Base-by-base conservation (phyloP, 1,140 invertebrate species). In the Triops cancriformis region DNA sequence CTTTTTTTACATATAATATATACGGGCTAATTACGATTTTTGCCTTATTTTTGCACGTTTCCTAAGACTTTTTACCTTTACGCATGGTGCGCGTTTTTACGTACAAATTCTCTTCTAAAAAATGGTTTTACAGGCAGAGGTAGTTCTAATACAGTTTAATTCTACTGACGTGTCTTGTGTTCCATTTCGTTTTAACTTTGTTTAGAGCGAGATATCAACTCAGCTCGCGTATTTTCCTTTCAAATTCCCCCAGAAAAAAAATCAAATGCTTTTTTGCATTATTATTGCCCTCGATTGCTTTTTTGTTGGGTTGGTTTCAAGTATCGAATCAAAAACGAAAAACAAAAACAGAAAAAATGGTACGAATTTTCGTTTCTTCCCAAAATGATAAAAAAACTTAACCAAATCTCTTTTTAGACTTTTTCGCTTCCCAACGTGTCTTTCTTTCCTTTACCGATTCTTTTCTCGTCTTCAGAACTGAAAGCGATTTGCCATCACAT, bases 401-500 rank as follows among this genome's bases (percentile, higher is more conserved):
- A 37, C 31, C 31, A 37, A 37, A 37, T n/a, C 2, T 37, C 31
- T 37, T 64, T 64, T 64, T 64, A 64, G 51, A 64, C 51, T 64
- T 64, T 64, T 64, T 14, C 18, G 10, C 51, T 14, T 37, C 51
- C 51, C 51, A 64, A 64, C 51, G 14, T 18, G 51, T 64, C 23
- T 64, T 64, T 18, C 51, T 23, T 64, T 10, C 51, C 51, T 6
- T 1, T 64, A n/a, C 51, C 51, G 51, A 64, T 64, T 64, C 51
- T 18, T 64, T 64, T 64, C 51, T 64, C 51, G 51, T 64, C 51
- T 64, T 64, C 51, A 23, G 23, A 64, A 64, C 51, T 64, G 51
- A 64, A 64, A 64, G 51, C 51, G 51, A 64, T 64, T 64, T 64
- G 51, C 51, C 51, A 64, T 64, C 51, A 64, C 51, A 64, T 64